Percentiles rank a stretch among this genome's conserved stretches.
phyloP scores from a whole-genome alignment of 1,140 invertebrate species.

The Paraescarpia echinospica region DNA sequence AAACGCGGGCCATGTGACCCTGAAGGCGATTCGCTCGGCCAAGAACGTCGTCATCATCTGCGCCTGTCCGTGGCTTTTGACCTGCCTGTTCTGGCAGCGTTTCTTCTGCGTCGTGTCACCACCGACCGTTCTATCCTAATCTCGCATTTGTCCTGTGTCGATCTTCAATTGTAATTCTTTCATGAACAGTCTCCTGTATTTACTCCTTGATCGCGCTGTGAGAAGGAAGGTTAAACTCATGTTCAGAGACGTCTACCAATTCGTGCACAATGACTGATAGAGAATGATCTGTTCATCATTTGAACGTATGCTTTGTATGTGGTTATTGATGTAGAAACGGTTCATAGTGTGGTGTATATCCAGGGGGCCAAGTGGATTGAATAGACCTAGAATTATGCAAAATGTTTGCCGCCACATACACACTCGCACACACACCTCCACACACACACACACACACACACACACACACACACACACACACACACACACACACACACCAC shows the following conservation, averaged over 20 bases:
- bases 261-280: neutral
- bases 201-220: neutral
- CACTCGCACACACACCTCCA: too few relatives aligned
- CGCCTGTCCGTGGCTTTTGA: neutral
- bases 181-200: neutral
- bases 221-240: slow-evolving; percentile 21
- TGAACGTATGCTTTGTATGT: too few relatives aligned
- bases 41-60: neutral
- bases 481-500: too few relatives aligned
- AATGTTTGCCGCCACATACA: too few relatives aligned
- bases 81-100: neutral
- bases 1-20: neutral
- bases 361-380: too few relatives aligned
- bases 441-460: too few relatives aligned
- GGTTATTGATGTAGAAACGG: too few relatives aligned
- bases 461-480: too few relatives aligned
- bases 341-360: too few relatives aligned
- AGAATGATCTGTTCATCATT: neutral
- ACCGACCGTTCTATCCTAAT: neutral
- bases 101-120: neutral
- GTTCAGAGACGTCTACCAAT: slow-evolving; percentile 23
- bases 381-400: too few relatives aligned
- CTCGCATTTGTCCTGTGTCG: neutral
- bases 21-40: neutral
- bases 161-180: neutral